phyloP scores from a whole-genome alignment of 53 echinoderm and acorn worm species.

The Apostichopus leukothele region DNA sequence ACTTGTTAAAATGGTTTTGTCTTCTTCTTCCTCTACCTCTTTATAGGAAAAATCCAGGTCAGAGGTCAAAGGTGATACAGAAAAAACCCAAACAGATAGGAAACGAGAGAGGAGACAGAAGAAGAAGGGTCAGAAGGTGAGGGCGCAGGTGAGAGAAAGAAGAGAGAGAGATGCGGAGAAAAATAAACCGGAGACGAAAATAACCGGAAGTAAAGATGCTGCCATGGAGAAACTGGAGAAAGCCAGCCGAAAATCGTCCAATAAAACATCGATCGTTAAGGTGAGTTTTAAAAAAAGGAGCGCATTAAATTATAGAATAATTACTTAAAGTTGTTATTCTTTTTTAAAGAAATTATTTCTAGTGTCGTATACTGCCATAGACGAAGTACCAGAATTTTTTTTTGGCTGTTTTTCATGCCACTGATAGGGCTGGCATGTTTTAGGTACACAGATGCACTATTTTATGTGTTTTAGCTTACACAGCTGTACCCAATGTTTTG shows the following conservation, averaged over 20 bases:
- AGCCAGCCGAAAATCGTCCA: conserved; percentile 72
- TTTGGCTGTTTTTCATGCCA: no score
- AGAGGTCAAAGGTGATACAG: conserved; percentile 82
- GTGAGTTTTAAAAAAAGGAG: conserved; percentile 38
- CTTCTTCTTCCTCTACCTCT: not conserved
- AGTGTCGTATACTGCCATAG: no score
- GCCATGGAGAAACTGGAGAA: conserved; percentile 77
- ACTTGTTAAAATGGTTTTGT: not conserved
- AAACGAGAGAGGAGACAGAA: conserved; percentile 74
- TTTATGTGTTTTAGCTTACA: no score
- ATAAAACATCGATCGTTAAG: conserved; percentile 81
- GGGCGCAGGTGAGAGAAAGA: conserved; percentile 60
- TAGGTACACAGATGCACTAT: no score
- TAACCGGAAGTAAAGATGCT: conserved; percentile 69
- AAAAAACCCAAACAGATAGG: conserved; percentile 73
- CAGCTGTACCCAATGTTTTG: no score
- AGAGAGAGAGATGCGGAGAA: conserved; percentile 65
- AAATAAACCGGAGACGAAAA: conserved; percentile 57
- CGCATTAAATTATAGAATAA: no score
- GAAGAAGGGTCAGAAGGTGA: conserved; percentile 71
- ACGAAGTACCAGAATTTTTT: no score
- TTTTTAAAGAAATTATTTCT: no score
- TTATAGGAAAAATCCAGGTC: conserved; percentile 68
- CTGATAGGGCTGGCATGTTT: no score
- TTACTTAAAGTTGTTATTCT: no score